Base-by-base conservation (phyloP, 2,888 invertebrate genomes). In the Morpho achilles region DNA sequence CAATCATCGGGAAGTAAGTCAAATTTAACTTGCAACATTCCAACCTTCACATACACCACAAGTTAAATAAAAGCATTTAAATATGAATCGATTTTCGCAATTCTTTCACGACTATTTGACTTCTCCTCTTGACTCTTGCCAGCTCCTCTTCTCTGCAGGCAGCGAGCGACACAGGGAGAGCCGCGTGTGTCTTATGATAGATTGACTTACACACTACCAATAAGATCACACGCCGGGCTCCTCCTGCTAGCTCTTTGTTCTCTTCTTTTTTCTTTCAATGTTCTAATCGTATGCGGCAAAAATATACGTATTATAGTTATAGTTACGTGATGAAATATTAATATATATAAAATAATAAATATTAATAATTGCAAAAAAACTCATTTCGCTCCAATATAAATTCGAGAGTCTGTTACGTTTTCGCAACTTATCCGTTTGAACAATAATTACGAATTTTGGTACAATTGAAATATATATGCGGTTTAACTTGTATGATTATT, bases 161-260 rank as follows among this genome's bases (percentile, higher is more conserved):
- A 16, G 46, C 8, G 66, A 63, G 54, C 56, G 75, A 72, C 72
- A 23, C 75, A 77, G 75, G 66, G 60, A 90, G 90, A 90, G 90
- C 90, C 90, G 90, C 90, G 90, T 90, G 90, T 90, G 90, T 90
- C 90, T 90, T 90, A 90, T 90, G 90, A 90, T 90, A 90, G 90
- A 86, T 88, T 85, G 79, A 77, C 76, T 79, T 76, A 79, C 85
- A 82, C 89, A 89, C 90, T 90, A 90, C 90, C 90, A 83, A 90
- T 90, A 90, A 90, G 90, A 90, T 73, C 90, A 90, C 89, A 89
- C 90, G 90, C 88, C 85, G 87, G 90, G 90, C 90, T 90, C 82
- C 44, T 67, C 67, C 81, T 67, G 23, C 44, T 57, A 66, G 57
- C 57, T 60, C 65, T 23, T 5, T 53, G 8, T 45, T 56, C 57